Base-by-base conservation (phyloP, 2,888 invertebrate genomes). In the Unio pictorum region DNA sequence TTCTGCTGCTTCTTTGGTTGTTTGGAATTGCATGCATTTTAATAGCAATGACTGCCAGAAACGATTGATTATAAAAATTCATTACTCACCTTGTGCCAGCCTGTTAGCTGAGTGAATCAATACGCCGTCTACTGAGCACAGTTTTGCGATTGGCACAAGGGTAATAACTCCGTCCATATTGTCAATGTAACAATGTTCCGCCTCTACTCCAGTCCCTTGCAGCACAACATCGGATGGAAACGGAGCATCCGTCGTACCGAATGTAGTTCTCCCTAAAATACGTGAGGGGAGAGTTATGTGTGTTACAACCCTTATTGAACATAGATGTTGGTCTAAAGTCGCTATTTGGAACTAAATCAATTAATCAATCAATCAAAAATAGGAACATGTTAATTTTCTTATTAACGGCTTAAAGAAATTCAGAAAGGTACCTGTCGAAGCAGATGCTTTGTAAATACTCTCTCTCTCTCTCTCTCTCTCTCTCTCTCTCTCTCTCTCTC, bases 101-200 rank as follows among this genome's bases (percentile, higher is more conserved):
- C 95, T 91, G 5, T 94, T 94, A 59, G 96, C 94, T 80, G 93
- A 93, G 76, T 92, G 92, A 70, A 95, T 93, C 30, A 92, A 92
- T 62, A 93, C 90, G 20, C 95, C 95, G 91, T 97, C 96, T 67
- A 96, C 93, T 68, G 92, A 91, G 83, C 93, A 93, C 63, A 94
- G 93, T 76, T 93, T 93, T 67, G 91, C 91, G 80, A 94, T 91
- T 5, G 96, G 96, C 87, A 95, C 94, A 74, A 97, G 92, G n/a
- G 94, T 95, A 81, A 96, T 95, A 78, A 95, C 94, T 63, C 95
- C 95, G 88, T 94, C 94, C 28, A 82, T 77, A 90, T 96, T 95
- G 90, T 96, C 95, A 75, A 97, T 95, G 85, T 94, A 94, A 88
- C 96, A 96, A 91, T 97, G 97, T 63, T 95, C 92, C 72, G 93